Evolutionary conservation across 2,888 invertebrate species (phyloP).

Genomic region (Acrobasis repandana): DNA sequence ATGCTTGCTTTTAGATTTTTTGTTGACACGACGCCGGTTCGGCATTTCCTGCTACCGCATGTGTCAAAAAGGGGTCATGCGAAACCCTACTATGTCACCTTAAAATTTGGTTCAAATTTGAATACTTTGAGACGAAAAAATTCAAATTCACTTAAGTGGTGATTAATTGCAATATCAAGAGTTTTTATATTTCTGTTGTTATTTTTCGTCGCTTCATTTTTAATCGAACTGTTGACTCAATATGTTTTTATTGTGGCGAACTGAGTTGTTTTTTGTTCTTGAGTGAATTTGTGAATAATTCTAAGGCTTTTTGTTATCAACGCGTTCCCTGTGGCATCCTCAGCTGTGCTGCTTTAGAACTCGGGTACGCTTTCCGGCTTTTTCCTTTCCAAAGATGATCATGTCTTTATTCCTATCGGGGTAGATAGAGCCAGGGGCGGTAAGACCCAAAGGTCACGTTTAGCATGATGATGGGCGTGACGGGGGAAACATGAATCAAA

Average conservation of each 20-base stretch:
- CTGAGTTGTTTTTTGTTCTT: too few relatives aligned
- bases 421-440: too few relatives aligned
- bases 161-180: conserved; percentile 79
- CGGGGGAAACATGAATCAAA: too few relatives aligned
- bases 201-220: conserved; percentile 54
- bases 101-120: conserved; percentile 41
- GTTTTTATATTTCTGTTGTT: conserved; percentile 75
- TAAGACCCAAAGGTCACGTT: too few relatives aligned
- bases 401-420: too few relatives aligned
- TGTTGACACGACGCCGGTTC: conserved; percentile 69
- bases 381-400: too few relatives aligned
- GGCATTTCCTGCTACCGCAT: conserved; percentile 78
- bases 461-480: too few relatives aligned
- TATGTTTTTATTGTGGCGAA: background rate
- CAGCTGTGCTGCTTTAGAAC: too few relatives aligned
- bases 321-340: too few relatives aligned
- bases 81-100: conserved; percentile 39
- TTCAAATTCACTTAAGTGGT: conserved; percentile 61
- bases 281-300: too few relatives aligned
- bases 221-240: conserved; percentile 5
- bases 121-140: conserved; percentile 33
- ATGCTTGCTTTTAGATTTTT: conserved; percentile 76
- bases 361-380: too few relatives aligned
- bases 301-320: too few relatives aligned
- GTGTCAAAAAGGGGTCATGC: conserved; percentile 36